phyloP scores from a whole-genome alignment of 2,797 vertebrate genomes.

The Notolepis coatsorum region DNA sequence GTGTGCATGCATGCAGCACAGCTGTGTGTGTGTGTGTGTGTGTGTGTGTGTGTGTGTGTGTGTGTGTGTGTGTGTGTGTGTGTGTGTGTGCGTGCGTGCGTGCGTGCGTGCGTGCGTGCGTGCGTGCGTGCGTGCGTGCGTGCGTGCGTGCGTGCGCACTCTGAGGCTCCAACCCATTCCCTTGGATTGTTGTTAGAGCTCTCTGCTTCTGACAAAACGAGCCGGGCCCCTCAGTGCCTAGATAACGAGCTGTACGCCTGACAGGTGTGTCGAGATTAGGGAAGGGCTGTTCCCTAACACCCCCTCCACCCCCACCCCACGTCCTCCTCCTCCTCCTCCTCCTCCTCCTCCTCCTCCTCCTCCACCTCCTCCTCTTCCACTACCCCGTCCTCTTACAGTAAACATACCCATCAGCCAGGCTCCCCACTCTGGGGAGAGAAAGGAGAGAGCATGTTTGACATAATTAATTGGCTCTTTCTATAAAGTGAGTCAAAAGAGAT shows the following conservation, averaged over 20 bases:
- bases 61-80: constrained; percentile 7
- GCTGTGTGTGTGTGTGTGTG: constrained; percentile 52
- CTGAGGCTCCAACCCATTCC: constrained; percentile 14
- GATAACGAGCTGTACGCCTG: constrained; percentile 89
- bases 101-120: constrained; percentile 9
- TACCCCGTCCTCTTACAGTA: constrained; percentile 84
- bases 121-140: constrained; percentile 15
- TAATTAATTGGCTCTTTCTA: constrained; percentile 96
- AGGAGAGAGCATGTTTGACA: constrained; percentile 89
- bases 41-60: constrained; percentile 18
- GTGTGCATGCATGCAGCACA: too few species aligned
- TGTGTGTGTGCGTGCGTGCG: constrained; percentile 14
- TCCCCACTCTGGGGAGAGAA: constrained; percentile 84
- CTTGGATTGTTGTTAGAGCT: constrained; percentile 87
- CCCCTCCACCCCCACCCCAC: background rate
- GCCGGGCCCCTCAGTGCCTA: constrained; percentile 87
- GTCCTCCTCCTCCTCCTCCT: background rate
- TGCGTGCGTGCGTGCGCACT: background rate
- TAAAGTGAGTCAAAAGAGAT: constrained; percentile 94
- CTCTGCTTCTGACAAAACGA: constrained; percentile 87
- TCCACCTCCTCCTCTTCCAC: constrained; percentile 66
- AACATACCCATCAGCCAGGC: constrained; percentile 90
- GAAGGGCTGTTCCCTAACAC: constrained; percentile 55
- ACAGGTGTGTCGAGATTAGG: constrained; percentile 92
- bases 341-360: constrained; percentile 67